Conservation (phyloP, 2,113 vertebrate genomes). For the Amia ocellicauda region DNA sequence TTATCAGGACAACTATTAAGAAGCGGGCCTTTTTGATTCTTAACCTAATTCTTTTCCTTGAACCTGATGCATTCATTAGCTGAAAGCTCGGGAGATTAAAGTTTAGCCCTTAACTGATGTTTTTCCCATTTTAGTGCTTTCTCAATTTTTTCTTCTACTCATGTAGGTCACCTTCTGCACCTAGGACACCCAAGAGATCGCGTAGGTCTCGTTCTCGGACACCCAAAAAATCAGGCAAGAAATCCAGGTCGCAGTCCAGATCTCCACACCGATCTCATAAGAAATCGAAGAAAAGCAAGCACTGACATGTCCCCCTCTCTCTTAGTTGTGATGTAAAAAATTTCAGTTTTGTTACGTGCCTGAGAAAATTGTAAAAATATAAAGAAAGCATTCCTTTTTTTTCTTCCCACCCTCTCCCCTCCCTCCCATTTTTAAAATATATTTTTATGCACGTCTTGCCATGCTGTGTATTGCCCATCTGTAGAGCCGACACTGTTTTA, state of each 20-base stretch:
- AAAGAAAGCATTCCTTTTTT: conserved; percentile 72
- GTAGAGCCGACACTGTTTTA: conserved; percentile 58
- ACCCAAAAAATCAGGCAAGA: conserved; percentile 95
- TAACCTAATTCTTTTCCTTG: no score
- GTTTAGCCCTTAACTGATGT: no score
- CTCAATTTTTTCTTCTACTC: conserved; percentile 20
- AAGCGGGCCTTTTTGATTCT: no score
- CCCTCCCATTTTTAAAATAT: no score
- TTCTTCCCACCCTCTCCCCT: not conserved
- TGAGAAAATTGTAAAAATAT: conserved; percentile 67
- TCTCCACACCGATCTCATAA: conserved; percentile 98
- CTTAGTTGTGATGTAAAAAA: conserved; percentile 69
- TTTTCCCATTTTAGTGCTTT: no score
- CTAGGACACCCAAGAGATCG: conserved; percentile 92
- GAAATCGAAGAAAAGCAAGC: conserved; percentile 99
- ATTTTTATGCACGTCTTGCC: conserved; percentile 48
- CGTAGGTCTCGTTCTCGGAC: conserved; percentile 88
- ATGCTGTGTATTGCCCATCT: conserved; percentile 37
- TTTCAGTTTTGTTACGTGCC: conserved; percentile 79
- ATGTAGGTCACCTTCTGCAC: conserved; percentile 86
- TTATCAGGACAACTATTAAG: no score
- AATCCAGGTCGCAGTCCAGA: conserved; percentile 92
- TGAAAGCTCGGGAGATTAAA: no score
- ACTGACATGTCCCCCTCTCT: conserved; percentile 72
- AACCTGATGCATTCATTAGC: no score